A percentile compares a stretch with the other conserved stretches of the same genome.
Evolutionary conservation across 2,888 invertebrate species (phyloP).

Genomic region (Therioaphis trifolii): DNA sequence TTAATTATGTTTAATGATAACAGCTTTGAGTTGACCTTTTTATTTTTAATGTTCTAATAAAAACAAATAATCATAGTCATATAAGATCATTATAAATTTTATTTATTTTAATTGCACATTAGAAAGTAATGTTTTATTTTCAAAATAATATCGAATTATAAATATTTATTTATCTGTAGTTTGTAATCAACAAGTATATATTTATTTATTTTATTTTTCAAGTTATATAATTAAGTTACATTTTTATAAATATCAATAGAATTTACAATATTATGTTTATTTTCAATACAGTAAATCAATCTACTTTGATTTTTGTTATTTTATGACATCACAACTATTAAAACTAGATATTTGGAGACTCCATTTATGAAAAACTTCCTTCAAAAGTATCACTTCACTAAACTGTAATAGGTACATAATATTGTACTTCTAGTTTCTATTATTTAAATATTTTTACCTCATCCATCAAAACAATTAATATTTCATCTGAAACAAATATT

Average conservation of each 20-base stretch:
- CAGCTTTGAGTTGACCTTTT: neutral
- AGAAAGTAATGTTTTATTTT: neutral
- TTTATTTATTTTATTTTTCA: neutral
- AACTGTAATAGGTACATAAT: no score
- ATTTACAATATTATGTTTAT: neutral
- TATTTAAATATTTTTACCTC: no score
- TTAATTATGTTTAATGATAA: neutral
- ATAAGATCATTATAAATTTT: constrained; percentile 13
- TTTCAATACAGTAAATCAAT: neutral
- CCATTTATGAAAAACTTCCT: no score
- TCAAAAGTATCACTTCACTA: no score
- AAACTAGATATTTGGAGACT: no score
- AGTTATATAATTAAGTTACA: constrained; percentile 3
- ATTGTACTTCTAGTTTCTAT: no score
- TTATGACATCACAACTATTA: no score
- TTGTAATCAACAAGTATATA: neutral
- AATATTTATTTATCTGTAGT: no score
- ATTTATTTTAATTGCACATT: neutral
- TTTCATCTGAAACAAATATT: no score
- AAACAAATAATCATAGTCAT: neutral
- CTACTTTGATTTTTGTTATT: no score
- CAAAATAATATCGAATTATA: neutral
- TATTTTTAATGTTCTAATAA: neutral
- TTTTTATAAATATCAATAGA: constrained; percentile 13
- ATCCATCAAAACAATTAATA: no score